phyloP scores from a whole-genome alignment of 2,888 invertebrate genomes.

The Luperina nickerlii region DNA sequence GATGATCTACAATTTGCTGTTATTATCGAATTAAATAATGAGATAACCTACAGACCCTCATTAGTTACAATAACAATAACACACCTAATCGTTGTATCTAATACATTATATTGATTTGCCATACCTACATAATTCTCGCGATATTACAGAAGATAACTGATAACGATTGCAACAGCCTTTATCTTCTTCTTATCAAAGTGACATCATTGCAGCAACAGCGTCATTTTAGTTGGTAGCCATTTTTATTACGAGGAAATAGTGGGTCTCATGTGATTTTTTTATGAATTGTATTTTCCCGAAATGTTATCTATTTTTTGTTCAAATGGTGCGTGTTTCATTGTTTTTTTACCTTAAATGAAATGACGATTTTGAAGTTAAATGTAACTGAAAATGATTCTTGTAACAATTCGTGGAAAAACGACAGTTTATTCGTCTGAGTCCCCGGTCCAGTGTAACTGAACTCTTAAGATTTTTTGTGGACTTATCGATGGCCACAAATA shows the following conservation, averaged over 20 bases:
- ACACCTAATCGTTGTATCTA: neutral
- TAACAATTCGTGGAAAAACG: neutral
- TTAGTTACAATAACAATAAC: conserved; percentile 6
- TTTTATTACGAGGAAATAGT: conserved; percentile 11
- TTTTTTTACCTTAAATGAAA: conserved; percentile 13
- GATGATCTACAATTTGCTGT: neutral
- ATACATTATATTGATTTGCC: conserved; percentile 30
- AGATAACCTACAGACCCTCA: conserved; percentile 11
- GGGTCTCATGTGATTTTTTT: conserved; percentile 39
- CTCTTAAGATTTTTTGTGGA: neutral
- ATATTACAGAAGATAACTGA: conserved; percentile 34
- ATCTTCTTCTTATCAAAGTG: conserved; percentile 39
- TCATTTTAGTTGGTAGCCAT: neutral
- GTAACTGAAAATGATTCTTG: neutral
- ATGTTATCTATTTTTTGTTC: neutral
- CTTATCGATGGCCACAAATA: neutral
- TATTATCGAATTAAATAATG: conserved; percentile 3
- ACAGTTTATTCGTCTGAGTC: neutral
- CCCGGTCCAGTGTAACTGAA: too few relatives aligned
- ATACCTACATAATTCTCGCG: neutral
- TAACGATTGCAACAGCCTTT: conserved; percentile 18
- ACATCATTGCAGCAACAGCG: conserved; percentile 14
- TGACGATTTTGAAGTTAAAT: neutral
- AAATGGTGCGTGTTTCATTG: neutral
- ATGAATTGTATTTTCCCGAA: conserved; percentile 56